A percentile compares a stretch with the other conserved stretches of the same genome.
Evolutionary conservation across 2,888 invertebrate species (phyloP).

Genomic region (Byasa hedistus): DNA sequence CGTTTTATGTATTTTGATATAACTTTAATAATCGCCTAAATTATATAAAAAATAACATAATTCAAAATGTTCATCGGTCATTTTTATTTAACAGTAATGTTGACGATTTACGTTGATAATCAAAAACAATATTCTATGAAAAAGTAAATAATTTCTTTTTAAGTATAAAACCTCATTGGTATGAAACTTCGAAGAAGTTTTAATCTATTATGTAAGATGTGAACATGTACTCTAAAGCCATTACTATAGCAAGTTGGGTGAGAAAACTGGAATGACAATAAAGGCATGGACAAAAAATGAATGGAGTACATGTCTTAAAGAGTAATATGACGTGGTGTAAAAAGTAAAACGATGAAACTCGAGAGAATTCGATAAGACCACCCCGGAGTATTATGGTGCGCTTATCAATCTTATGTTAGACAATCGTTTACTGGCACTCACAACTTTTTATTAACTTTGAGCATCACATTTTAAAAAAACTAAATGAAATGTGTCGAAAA

Average conservation of each 20-base stretch:
- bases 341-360: constrained; percentile 20
- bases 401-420: constrained; percentile 15
- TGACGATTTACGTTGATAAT: too few species aligned
- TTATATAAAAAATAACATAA: too few species aligned
- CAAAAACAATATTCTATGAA: too few species aligned
- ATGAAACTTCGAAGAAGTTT: not conserved
- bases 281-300: constrained; percentile 3
- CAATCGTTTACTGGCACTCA: constrained; percentile 3
- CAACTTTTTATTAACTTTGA: not conserved
- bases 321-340: constrained; percentile 11
- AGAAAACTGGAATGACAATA: constrained; percentile 15
- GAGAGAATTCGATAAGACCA: constrained; percentile 13
- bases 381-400: constrained; percentile 6
- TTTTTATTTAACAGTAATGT: too few species aligned
- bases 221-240: not conserved
- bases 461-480: not conserved
- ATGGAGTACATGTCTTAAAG: constrained; percentile 1
- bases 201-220: not conserved
- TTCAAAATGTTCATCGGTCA: too few species aligned
- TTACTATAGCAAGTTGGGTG: constrained; percentile 2
- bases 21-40: too few species aligned
- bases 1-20: too few species aligned
- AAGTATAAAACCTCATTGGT: not conserved
- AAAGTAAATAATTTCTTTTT: too few species aligned
- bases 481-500: too few species aligned